Conservation (phyloP, 2,797 vertebrate species). For the Karalla daura region DNA sequence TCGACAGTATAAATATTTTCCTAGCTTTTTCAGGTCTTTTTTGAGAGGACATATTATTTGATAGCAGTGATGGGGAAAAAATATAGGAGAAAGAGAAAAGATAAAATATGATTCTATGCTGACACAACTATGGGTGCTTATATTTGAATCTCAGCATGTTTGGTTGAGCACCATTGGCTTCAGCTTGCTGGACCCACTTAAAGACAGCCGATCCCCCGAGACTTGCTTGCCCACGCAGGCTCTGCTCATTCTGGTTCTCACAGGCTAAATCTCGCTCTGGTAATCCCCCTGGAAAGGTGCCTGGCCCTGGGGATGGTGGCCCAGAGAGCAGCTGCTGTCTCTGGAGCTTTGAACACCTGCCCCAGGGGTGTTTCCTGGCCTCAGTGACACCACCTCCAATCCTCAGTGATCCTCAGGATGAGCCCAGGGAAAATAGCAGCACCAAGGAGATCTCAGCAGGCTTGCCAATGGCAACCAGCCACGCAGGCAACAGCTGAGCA, state of each 20-base stretch:
- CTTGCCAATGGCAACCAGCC: conserved; percentile 16
- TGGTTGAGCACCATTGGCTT: conserved; percentile 8
- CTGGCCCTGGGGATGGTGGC: conserved; percentile 12
- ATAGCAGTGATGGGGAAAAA: too few species aligned
- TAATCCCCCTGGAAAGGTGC: conserved; percentile 65
- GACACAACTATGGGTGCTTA: conserved; percentile 7
- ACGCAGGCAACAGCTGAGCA: conserved; percentile 25
- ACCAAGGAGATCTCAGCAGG: conserved; percentile 26
- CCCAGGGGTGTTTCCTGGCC: conserved; percentile 38
- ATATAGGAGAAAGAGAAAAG: too few species aligned
- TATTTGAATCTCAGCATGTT: conserved; percentile 21
- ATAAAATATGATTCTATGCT: too few species aligned
- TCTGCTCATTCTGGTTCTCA: conserved; percentile 32
- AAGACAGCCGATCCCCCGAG: conserved; percentile 40
- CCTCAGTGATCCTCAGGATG: conserved; percentile 60
- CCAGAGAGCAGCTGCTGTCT: conserved; percentile 34
- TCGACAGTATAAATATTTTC: too few species aligned
- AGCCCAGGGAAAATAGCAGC: conserved; percentile 58
- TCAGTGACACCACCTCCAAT: conserved; percentile 50
- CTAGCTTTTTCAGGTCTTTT: too few species aligned
- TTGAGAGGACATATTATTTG: too few species aligned
- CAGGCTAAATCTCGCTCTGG: conserved; percentile 35
- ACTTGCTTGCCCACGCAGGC: conserved; percentile 25
- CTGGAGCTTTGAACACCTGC: conserved; percentile 61
- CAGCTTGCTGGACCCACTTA: conserved; percentile 27